Conservation (phyloP, 2,888 invertebrate genomes). For the Aphidius colemani region DNA sequence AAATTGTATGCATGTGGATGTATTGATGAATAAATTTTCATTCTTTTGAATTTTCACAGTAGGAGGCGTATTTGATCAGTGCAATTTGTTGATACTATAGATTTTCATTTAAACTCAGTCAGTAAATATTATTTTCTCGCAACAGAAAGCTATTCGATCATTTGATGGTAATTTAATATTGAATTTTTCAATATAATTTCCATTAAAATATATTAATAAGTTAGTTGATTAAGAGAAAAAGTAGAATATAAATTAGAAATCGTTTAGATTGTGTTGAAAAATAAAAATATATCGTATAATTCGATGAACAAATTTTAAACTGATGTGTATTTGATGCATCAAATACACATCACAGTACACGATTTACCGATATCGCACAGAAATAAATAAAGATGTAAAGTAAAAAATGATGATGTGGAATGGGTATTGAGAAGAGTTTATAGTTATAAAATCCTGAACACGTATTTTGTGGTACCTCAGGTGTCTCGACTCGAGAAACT, state of each 20-base stretch:
- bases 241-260: too few species aligned
- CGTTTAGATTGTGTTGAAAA: not conserved
- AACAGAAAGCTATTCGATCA: not conserved
- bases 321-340: conserved; percentile 13
- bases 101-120: too few species aligned
- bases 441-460: conserved; percentile 28
- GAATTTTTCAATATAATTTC: not conserved
- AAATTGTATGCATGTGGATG: too few species aligned
- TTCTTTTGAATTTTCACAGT: too few species aligned
- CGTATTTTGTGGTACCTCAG: conserved; percentile 45
- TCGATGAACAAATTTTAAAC: too few species aligned
- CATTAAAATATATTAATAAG: not conserved
- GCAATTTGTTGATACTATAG: too few species aligned
- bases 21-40: too few species aligned
- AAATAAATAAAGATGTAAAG: conserved; percentile 18
- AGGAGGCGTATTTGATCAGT: too few species aligned
- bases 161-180: not conserved
- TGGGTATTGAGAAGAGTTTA: conserved; percentile 17
- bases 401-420: conserved; percentile 23
- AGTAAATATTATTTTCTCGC: too few species aligned
- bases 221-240: too few species aligned
- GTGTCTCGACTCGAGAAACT: conserved; percentile 49
- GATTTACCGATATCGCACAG: conserved; percentile 14
- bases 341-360: conserved; percentile 11
- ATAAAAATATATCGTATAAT: not conserved